Base-by-base conservation (phyloP, 1,140 invertebrate genomes). In the Sitobion miscanthi region DNA sequence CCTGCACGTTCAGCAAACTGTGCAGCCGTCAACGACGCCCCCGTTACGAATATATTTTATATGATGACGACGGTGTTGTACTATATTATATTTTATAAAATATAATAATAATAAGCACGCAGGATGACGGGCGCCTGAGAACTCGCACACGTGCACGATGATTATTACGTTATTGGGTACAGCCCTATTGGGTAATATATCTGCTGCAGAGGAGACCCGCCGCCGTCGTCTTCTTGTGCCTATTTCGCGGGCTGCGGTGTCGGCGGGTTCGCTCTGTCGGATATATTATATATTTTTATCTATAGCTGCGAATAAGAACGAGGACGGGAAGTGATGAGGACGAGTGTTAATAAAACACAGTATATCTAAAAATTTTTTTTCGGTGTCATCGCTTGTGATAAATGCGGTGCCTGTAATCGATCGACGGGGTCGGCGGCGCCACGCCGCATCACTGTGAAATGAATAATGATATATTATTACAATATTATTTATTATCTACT, bases 351-450 rank as follows among this genome's bases (percentile, higher is more conserved):
- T n/a, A 77, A 21, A 21, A 21, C 7, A 62, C 1, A 62, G 7
- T 62, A 62, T 30, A 77, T 77, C 62, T n/a, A 20, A 77, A 69
- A 6, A 69, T 1, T 6, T 20, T n/a, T 17, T n/a, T 77, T 77
- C 5, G 62, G 62, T 77, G n/a, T 69, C 62, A 77, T n/a, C 30
- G 62, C 30, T 77, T n/a, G 62, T 77, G 62, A 77, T 77, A 30
- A 77, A 77, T 77, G 30, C 62, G 62, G n/a, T 77, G 62, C 30
- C 62, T 77, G 62, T 77, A 77, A 77, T 77, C 62, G 62, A 77
- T 77, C n/a, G 62, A 35, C 62, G 62, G n/a, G 30, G n/a, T n/a
- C 62, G 62, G 30, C 62, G 52, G 30, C 62, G 62, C 62, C 30
- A 11, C 62, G 62, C 62, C 30, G 14, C 62, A n/a, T 6, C 62